These are phyloP conservation scores for Heliconius hewitsoni DNA, from an alignment of 1,140 invertebrate species.

Conservation along the genomic window DNA sequence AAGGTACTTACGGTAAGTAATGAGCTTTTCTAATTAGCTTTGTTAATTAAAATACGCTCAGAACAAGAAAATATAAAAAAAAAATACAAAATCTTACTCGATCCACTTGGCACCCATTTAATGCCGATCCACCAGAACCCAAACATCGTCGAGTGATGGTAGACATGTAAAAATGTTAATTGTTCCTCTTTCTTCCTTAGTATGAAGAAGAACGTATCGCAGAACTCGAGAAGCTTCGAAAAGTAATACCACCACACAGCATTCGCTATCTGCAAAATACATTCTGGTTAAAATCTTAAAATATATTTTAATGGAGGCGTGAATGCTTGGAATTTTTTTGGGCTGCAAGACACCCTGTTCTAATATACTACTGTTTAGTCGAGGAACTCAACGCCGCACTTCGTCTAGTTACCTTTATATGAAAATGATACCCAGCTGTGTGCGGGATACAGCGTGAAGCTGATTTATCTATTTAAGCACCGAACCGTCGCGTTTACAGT, in stretches of 20 bases:
- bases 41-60: too few species aligned
- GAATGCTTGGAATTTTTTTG: too few species aligned
- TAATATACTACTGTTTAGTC: too few species aligned
- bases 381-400: too few species aligned
- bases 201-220: conserved; percentile 96
- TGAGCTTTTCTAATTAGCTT: too few species aligned
- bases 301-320: background rate
- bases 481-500: too few species aligned
- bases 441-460: too few species aligned
- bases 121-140: conserved; percentile 97
- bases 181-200: conserved; percentile 93
- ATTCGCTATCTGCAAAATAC: conserved; percentile 88
- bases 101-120: conserved; percentile 97
- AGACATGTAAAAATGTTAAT: conserved; percentile 94
- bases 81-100: conserved; percentile 84
- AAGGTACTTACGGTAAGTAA: too few species aligned
- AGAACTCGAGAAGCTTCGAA: conserved; percentile 96
- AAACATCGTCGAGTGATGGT: conserved; percentile 97
- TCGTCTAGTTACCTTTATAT: too few species aligned
- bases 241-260: conserved; percentile 99
- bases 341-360: too few species aligned
- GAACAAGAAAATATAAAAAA: background rate
- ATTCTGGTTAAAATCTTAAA: background rate
- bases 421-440: too few species aligned
- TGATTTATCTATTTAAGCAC: too few species aligned